Evolutionary conservation across 1,140 invertebrate genomes (phyloP).

Genomic region (Drosophila sulfurigaster): DNA sequence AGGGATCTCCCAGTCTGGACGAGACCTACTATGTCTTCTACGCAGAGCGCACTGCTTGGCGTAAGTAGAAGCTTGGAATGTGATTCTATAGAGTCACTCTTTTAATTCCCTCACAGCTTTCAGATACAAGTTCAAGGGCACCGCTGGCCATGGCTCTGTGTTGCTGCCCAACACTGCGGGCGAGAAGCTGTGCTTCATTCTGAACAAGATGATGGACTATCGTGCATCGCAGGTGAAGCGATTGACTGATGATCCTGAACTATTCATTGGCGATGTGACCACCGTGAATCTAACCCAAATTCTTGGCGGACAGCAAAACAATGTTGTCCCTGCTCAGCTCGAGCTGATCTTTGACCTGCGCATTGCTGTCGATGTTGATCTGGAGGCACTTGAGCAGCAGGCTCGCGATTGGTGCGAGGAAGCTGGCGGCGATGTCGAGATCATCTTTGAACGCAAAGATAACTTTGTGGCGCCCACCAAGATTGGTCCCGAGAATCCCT

Average conservation of each 20-base stretch:
- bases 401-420: slow-evolving; percentile 91
- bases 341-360: slow-evolving; percentile 92
- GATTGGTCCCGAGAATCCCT: slow-evolving; percentile 89
- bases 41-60: slow-evolving; percentile 91
- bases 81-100: neutral
- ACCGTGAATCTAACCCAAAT: slow-evolving; percentile 94
- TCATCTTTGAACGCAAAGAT: slow-evolving; percentile 90
- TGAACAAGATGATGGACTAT: slow-evolving; percentile 91
- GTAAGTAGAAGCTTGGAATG: slow-evolving; percentile 74
- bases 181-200: slow-evolving; percentile 91
- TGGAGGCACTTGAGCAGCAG: slow-evolving; percentile 89
- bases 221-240: slow-evolving; percentile 89
- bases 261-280: slow-evolving; percentile 92
- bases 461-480: slow-evolving; percentile 88
- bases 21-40: slow-evolving; percentile 90
- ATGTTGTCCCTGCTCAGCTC: slow-evolving; percentile 94
- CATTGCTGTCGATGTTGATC: slow-evolving; percentile 89
- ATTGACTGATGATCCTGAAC: slow-evolving; percentile 87
- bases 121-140: slow-evolving; percentile 86
- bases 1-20: slow-evolving; percentile 89
- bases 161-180: slow-evolving; percentile 92
- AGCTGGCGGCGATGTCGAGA: slow-evolving; percentile 91
- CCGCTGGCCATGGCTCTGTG: slow-evolving; percentile 95
- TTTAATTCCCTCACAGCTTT: slow-evolving; percentile 32
- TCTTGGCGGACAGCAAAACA: slow-evolving; percentile 95